phyloP scores from a whole-genome alignment of 2,113 vertebrate species.

The Heterotilapia buettikoferi region DNA sequence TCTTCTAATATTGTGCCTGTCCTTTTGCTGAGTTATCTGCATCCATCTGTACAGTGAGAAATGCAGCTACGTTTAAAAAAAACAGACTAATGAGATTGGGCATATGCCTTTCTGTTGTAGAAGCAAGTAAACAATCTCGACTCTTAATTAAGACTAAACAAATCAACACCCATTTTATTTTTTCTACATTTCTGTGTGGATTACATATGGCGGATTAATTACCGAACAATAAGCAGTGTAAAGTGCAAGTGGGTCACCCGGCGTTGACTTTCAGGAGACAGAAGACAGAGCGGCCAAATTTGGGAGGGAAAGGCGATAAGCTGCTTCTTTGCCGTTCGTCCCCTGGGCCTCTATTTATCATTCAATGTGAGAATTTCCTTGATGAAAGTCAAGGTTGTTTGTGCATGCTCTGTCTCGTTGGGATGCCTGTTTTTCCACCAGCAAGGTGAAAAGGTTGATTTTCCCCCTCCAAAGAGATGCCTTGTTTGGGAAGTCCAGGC shows the following conservation, averaged over 20 bases:
- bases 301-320: slow-evolving; percentile 73
- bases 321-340: slow-evolving; percentile 69
- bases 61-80: neutral
- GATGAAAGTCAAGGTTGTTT: slow-evolving; percentile 80
- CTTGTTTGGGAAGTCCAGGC: slow-evolving; percentile 52
- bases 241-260: slow-evolving; percentile 64
- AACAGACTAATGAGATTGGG: slow-evolving; percentile 18
- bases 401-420: slow-evolving; percentile 63
- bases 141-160: slow-evolving; percentile 52
- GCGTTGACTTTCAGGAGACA: slow-evolving; percentile 60
- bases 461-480: slow-evolving; percentile 60
- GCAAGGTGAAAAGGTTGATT: slow-evolving; percentile 74
- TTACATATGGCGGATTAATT: slow-evolving; percentile 65
- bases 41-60: slow-evolving; percentile 10
- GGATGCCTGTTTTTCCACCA: slow-evolving; percentile 68
- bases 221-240: slow-evolving; percentile 53
- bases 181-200: slow-evolving; percentile 41
- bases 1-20: neutral
- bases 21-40: neutral
- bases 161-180: slow-evolving; percentile 27
- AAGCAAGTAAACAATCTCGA: slow-evolving; percentile 41
- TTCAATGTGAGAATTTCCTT: slow-evolving; percentile 78
- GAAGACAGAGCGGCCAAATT: slow-evolving; percentile 65
- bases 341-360: slow-evolving; percentile 75
- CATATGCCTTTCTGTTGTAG: slow-evolving; percentile 31